Conservation (phyloP, 1,140 invertebrate genomes). For the Mamestra configurata region DNA sequence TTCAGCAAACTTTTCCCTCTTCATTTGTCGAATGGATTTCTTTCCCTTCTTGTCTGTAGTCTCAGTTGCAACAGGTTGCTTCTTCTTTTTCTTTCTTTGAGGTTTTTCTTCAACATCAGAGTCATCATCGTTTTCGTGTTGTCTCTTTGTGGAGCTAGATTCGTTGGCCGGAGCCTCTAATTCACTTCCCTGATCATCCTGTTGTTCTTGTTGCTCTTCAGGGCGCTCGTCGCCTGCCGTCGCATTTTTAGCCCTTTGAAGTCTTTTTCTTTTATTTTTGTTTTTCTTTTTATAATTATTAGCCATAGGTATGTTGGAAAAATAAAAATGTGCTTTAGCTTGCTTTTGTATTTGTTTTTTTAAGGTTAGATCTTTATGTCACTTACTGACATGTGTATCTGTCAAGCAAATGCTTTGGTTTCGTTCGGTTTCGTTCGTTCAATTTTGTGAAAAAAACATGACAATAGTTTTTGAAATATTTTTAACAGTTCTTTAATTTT, state of each 20-base stretch:
- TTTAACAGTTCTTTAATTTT: too few species aligned
- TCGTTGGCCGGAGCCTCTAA: not conserved
- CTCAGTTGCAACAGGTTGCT: conserved; percentile 59
- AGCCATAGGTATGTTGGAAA: conserved; percentile 40
- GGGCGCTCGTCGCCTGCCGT: not conserved
- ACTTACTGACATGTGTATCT: not conserved
- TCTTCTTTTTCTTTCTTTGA: conserved; percentile 81
- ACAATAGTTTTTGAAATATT: too few species aligned
- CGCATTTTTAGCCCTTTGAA: conserved; percentile 27
- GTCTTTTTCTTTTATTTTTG: conserved; percentile 45
- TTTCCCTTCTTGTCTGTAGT: conserved; percentile 76
- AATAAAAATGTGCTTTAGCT: not conserved
- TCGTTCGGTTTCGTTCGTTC: too few species aligned
- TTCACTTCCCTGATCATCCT: conserved; percentile 18
- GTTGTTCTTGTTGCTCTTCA: conserved; percentile 22
- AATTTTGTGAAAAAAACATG: too few species aligned
- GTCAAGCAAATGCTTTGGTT: too few species aligned
- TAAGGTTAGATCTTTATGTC: not conserved
- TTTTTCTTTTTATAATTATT: conserved; percentile 56
- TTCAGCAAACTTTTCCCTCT: conserved; percentile 82
- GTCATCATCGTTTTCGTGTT: conserved; percentile 60
- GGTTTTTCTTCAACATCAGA: conserved; percentile 68
- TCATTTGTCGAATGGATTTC: conserved; percentile 85
- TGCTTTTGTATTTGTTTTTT: not conserved
- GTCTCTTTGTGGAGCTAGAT: conserved; percentile 40